A percentile compares a stretch with the other conserved stretches of the same genome.
phyloP scores from a whole-genome alignment of 2,888 invertebrate genomes.

The Nomada lathburiana region DNA sequence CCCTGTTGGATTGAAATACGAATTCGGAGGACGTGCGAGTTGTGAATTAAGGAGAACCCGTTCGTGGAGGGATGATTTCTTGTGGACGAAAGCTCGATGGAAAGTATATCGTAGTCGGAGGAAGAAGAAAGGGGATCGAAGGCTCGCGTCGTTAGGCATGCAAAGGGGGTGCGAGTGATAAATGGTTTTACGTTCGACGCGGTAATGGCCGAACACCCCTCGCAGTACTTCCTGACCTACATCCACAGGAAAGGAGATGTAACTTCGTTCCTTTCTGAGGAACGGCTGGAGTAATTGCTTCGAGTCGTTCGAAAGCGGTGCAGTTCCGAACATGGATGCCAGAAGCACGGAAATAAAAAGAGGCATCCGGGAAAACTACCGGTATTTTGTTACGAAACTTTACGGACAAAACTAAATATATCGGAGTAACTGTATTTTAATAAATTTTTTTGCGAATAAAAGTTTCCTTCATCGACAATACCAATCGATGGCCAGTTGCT shows the following conservation, averaged over 20 bases:
- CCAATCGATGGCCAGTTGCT: no score
- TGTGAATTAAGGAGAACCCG: not conserved
- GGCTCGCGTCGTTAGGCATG: constrained; percentile 45
- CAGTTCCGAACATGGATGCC: not conserved
- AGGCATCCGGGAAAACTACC: not conserved
- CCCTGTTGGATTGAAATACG: no score
- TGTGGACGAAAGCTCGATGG: not conserved
- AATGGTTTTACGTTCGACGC: constrained; percentile 59
- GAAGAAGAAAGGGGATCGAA: constrained; percentile 24
- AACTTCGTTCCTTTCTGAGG: constrained; percentile 19
- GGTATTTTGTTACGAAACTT: no score
- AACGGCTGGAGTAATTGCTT: constrained; percentile 34
- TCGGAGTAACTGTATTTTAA: no score
- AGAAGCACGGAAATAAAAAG: not conserved
- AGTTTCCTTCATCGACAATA: no score
- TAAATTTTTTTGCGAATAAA: no score
- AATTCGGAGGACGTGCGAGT: no score
- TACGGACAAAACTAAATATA: no score
- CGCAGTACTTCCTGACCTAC: constrained; percentile 49
- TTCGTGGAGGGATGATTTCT: not conserved
- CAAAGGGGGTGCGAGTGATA: constrained; percentile 43
- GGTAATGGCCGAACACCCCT: constrained; percentile 34
- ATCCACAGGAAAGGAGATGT: constrained; percentile 37
- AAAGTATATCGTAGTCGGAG: not conserved
- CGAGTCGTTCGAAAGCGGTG: constrained; percentile 13